phyloP scores from a whole-genome alignment of 1,140 invertebrate species.

The Danaus plexippus region DNA sequence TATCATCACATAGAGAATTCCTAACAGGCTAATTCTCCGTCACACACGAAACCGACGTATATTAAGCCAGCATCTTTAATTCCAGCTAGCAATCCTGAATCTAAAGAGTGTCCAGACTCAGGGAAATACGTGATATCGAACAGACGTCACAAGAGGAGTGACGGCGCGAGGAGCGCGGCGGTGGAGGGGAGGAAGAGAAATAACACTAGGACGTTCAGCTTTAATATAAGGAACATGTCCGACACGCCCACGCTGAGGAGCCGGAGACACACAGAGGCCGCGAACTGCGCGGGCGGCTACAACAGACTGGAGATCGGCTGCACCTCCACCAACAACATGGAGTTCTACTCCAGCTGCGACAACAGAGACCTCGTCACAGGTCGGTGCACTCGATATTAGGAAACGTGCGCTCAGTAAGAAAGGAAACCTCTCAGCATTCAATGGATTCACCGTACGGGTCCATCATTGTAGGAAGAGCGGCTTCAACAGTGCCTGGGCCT shows the following conservation, averaged over 20 bases:
- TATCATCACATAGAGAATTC: too few relatives aligned
- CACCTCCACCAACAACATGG: constrained; percentile 80
- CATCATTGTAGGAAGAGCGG: too few relatives aligned
- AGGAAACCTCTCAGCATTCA: too few relatives aligned
- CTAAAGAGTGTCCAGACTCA: constrained; percentile 79
- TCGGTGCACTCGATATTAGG: constrained; percentile 20
- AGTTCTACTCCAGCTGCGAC: constrained; percentile 81
- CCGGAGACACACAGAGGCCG: constrained; percentile 41
- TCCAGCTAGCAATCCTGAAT: constrained; percentile 80
- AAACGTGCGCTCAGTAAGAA: neutral
- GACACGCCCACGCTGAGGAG: constrained; percentile 48
- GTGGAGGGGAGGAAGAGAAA: constrained; percentile 34
- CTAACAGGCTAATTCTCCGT: too few relatives aligned
- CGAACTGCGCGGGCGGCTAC: constrained; percentile 59
- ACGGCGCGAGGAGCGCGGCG: constrained; percentile 27
- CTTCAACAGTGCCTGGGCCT: too few relatives aligned
- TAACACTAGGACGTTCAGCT: constrained; percentile 61
- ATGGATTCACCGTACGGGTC: too few relatives aligned
- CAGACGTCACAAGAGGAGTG: constrained; percentile 58
- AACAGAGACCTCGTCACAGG: constrained; percentile 73
- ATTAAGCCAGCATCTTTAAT: constrained; percentile 41
- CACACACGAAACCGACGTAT: too few relatives aligned
- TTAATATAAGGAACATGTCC: constrained; percentile 63
- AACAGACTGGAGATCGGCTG: constrained; percentile 80
- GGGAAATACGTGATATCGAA: constrained; percentile 81